phyloP scores from a whole-genome alignment of 2,797 vertebrate genomes.

The Okamejei kenojei region DNA sequence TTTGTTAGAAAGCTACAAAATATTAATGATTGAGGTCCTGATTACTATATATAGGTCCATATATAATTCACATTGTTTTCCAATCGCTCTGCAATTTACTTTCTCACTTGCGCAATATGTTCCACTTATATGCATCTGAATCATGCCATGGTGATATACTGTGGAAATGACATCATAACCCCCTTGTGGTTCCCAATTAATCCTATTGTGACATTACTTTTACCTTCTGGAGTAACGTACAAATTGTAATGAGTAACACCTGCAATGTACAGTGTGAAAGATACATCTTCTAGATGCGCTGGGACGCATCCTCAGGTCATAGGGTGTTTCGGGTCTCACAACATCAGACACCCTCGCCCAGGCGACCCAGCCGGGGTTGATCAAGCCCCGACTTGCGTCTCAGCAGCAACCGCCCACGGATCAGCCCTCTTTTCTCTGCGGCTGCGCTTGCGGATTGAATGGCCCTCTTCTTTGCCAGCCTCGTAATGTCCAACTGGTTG shows the following conservation, averaged over 20 bases:
- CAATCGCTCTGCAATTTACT: constrained; percentile 21
- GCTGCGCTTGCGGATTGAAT: too few species aligned
- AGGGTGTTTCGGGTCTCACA: too few species aligned
- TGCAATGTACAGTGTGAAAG: not conserved
- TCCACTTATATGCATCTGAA: not conserved
- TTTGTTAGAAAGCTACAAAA: not conserved
- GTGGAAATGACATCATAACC: constrained; percentile 2
- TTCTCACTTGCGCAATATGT: not conserved
- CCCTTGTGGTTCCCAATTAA: not conserved
- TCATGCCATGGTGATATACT: not conserved
- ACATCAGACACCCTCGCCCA: too few species aligned
- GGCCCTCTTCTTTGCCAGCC: too few species aligned
- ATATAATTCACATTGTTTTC: constrained; percentile 14
- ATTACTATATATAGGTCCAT: not conserved
- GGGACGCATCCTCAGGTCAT: too few species aligned
- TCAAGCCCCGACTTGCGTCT: too few species aligned
- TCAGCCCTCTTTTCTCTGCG: too few species aligned
- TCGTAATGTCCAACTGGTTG: too few species aligned
- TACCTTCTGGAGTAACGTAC: not conserved
- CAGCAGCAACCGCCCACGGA: too few species aligned
- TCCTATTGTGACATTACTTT: not conserved
- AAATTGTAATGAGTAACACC: too few species aligned
- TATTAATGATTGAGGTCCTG: not conserved
- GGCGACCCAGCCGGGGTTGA: too few species aligned
- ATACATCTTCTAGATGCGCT: too few species aligned